Percentiles rank a stretch among this genome's conserved stretches.
Conservation (phyloP, 2,113 vertebrate genomes). For the Nesogale talazaci region DNA sequence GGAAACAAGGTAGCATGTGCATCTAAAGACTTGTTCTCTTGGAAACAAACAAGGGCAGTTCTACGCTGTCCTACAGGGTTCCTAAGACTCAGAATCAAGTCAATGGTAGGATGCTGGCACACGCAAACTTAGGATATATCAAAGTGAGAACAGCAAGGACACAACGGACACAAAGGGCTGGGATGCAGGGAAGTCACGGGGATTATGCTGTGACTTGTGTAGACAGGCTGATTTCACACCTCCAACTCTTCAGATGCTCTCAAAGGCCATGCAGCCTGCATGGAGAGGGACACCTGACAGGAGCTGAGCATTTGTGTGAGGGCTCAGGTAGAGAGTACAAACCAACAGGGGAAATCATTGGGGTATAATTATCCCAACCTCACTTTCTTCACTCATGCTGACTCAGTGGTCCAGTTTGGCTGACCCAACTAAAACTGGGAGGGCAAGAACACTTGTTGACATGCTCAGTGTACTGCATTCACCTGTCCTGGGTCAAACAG, state of each 20-base stretch:
- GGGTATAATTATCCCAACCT: neutral
- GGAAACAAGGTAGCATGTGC: conserved; percentile 26
- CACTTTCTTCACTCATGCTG: neutral
- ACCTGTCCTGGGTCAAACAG: neutral
- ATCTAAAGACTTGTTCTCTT: no score
- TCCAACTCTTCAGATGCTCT: neutral
- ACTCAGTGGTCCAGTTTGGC: neutral
- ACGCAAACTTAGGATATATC: conserved; percentile 53
- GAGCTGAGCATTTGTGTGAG: neutral
- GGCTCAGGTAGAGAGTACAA: neutral
- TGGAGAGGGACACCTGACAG: neutral
- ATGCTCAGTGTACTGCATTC: no score
- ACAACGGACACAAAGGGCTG: conserved; percentile 9
- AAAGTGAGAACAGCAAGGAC: conserved; percentile 34
- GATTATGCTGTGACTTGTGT: neutral
- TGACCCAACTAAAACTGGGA: conserved; percentile 2
- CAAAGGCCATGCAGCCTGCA: neutral
- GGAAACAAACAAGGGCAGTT: no score
- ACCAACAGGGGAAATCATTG: neutral
- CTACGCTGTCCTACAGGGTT: no score
- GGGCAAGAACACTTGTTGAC: neutral
- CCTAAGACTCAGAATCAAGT: no score
- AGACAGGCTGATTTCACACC: neutral
- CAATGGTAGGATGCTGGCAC: neutral
- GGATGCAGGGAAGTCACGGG: neutral